Base-by-base conservation (phyloP, 2,797 vertebrate species). In the Periophthalmus magnuspinnatus region DNA sequence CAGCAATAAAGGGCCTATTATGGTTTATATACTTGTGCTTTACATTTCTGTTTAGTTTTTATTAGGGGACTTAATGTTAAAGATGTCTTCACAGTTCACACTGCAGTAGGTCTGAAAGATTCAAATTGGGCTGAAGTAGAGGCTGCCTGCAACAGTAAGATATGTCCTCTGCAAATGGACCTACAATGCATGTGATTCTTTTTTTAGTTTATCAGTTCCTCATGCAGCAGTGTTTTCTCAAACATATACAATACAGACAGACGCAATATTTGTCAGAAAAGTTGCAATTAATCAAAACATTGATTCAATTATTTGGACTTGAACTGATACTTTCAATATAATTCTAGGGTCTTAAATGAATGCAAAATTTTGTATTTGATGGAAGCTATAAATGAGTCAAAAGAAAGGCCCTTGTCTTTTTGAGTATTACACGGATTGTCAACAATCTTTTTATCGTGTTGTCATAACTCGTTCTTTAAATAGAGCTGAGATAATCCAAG, bases 401-500 rank as follows among this genome's bases (percentile, higher is more conserved):
- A 34, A 11, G 19, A 59, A 59, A 57, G 19, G 55, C 24, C 28
- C 28, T 28, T 45, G 41, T 45, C 13, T 45, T 45, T 41, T 16
- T 0, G 13, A 17, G 32, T 33, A 8, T 19, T 59, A 36, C 2
- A 36, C 10, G 38, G 34, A 61, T 61, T n/a, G 59, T 61, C 33
- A 61, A 61, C 19, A 61, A 61, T 38, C 33, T 8, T 50, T 6
- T 55, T 22, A 24, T 57, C 3, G 24, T 34, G 58, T 60, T 36
- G 7, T 19, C 60, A 22, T n/a, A 14, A 3, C 0, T 28, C 24
- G 19, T 65, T 50, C 45, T 50, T 52, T 50, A 57, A 57, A 41
- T 36, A 36, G 16, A 60, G 34, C 22, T 38, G 34, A 22, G 28
- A 38, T 56, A 56, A 56, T 67, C 52, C 65, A 67, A 56, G 65